Percentiles rank a stretch among this genome's conserved stretches.
These are phyloP conservation scores for Sparidentex hasta DNA, from an alignment of 2,797 vertebrate genomes.

Conservation along the genomic window DNA sequence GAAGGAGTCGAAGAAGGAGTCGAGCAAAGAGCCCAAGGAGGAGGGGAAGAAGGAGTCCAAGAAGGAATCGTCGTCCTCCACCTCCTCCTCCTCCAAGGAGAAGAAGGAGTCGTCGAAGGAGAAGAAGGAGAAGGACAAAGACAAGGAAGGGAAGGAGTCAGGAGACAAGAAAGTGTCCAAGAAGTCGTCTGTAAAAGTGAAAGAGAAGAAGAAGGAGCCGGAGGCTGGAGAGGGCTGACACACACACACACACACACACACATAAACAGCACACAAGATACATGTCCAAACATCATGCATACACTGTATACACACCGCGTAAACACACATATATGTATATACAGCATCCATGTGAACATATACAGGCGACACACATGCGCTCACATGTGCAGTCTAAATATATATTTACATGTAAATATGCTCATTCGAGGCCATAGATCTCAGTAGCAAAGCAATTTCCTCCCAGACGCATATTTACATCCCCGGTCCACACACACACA, in stretches of 20 bases:
- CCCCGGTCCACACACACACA: slow-evolving; percentile 6
- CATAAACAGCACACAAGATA: slow-evolving; percentile 22
- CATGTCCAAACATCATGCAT: slow-evolving; percentile 18
- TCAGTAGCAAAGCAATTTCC: slow-evolving; percentile 52
- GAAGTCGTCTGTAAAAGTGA: slow-evolving; percentile 77
- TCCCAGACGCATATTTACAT: slow-evolving; percentile 60
- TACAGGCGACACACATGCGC: slow-evolving; percentile 15
- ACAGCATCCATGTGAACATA: slow-evolving; percentile 25
- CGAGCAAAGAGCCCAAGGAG: slow-evolving; percentile 67
- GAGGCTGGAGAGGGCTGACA: slow-evolving; percentile 77
- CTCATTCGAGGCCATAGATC: slow-evolving; percentile 13
- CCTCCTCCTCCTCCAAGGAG: slow-evolving; percentile 63
- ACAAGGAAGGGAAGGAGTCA: slow-evolving; percentile 74
- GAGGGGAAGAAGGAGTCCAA: slow-evolving; percentile 71
- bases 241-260: slow-evolving; percentile 3
- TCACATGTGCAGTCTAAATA: slow-evolving; percentile 25
- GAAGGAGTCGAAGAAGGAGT: slow-evolving; percentile 76
- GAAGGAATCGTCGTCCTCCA: slow-evolving; percentile 54
- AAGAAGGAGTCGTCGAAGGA: slow-evolving; percentile 76
- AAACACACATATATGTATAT: slow-evolving; percentile 32
- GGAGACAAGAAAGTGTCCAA: slow-evolving; percentile 75
- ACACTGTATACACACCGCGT: slow-evolving; percentile 12
- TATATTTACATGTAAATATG: slow-evolving; percentile 53
- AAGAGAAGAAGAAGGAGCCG: slow-evolving; percentile 83
- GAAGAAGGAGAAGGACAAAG: slow-evolving; percentile 73